phyloP scores from a whole-genome alignment of 1,140 invertebrate species.

The Drosophila lacteicornis region DNA sequence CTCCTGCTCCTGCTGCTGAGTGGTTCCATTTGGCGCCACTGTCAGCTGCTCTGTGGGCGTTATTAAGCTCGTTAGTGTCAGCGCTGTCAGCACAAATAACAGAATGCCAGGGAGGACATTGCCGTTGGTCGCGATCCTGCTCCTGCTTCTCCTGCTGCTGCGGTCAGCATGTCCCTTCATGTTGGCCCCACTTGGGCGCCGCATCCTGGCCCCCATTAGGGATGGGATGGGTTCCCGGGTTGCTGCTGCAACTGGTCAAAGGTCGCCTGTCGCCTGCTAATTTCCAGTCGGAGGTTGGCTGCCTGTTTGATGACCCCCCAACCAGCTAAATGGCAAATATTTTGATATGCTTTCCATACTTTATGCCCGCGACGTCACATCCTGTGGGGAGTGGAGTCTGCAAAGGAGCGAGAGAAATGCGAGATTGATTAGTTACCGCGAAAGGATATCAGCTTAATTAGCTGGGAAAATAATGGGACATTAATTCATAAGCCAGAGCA shows the following conservation, averaged over 20 bases:
- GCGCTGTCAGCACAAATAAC: slow-evolving; percentile 78
- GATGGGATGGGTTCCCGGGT: neutral
- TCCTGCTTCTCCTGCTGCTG: slow-evolving; percentile 31
- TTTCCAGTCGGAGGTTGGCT: slow-evolving; percentile 49
- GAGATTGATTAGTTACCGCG: slow-evolving; percentile 19
- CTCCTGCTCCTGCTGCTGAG: slow-evolving; percentile 24
- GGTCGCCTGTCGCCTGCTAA: slow-evolving; percentile 41
- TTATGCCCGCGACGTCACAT: slow-evolving; percentile 54
- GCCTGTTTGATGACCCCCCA: slow-evolving; percentile 43
- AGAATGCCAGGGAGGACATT: slow-evolving; percentile 57
- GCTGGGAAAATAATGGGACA: neutral
- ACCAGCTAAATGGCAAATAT: slow-evolving; percentile 70
- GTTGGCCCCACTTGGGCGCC: slow-evolving; percentile 30
- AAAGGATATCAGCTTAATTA: slow-evolving; percentile 15
- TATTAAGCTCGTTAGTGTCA: slow-evolving; percentile 84
- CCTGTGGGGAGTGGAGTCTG: slow-evolving; percentile 19
- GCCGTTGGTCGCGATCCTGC: slow-evolving; percentile 16
- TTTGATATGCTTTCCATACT: slow-evolving; percentile 78
- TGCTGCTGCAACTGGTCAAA: slow-evolving; percentile 11
- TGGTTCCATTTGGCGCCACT: slow-evolving; percentile 53
- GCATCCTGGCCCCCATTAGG: neutral
- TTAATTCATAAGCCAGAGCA: neutral
- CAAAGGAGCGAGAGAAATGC: neutral
- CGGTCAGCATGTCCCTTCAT: slow-evolving; percentile 71
- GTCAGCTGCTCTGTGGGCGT: slow-evolving; percentile 79